Evolutionary conservation across 2,113 vertebrate genomes (phyloP).

Genomic region (Gymnogyps californianus): DNA sequence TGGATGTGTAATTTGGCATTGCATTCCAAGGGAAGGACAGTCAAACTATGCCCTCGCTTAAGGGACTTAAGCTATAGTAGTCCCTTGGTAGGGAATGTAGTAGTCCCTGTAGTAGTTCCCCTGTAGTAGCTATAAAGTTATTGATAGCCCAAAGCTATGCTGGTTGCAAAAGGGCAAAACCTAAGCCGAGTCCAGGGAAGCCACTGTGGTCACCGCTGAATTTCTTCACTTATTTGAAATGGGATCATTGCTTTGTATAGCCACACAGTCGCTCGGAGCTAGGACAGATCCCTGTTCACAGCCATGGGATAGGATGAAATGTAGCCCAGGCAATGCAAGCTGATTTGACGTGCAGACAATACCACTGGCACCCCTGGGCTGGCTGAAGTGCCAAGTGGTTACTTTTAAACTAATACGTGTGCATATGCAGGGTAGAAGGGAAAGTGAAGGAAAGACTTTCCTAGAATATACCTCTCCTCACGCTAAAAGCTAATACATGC

Average conservation of each 20-base stretch:
- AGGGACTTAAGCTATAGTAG: neutral
- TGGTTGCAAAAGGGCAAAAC: neutral
- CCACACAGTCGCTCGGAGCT: fast-evolving
- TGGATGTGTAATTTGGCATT: neutral
- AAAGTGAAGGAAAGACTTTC: neutral
- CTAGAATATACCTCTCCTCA: neutral
- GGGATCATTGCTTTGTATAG: neutral
- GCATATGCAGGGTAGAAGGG: neutral
- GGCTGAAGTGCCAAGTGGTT: neutral
- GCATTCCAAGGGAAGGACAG: neutral
- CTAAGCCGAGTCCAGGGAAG: neutral
- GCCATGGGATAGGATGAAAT: neutral
- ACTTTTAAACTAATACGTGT: neutral
- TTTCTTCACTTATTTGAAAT: neutral
- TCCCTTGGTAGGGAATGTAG: no score
- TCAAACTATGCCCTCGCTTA: neutral
- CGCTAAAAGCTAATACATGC: fast-evolving
- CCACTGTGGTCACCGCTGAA: neutral
- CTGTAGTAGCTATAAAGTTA: neutral
- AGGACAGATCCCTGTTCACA: neutral
- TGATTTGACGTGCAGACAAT: neutral
- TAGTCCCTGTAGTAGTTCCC: no score
- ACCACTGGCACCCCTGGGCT: neutral
- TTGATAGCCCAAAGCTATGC: neutral
- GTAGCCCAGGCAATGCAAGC: neutral